Evolutionary conservation across 2,113 vertebrate species (phyloP).

Genomic region (Etia nguti): DNA sequence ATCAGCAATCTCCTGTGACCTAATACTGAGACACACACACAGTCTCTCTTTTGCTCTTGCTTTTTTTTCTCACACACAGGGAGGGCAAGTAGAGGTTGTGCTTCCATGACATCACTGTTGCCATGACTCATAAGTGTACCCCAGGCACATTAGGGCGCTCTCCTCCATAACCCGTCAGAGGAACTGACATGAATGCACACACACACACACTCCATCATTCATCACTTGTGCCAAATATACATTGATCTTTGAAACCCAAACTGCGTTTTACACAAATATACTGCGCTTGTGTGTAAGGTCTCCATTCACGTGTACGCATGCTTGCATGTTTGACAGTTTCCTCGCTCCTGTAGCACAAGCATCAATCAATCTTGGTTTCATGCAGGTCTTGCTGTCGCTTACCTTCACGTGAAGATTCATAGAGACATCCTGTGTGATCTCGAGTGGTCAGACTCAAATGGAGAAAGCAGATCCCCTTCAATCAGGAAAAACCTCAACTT

Average conservation of each 20-base stretch:
- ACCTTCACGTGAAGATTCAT: not conserved
- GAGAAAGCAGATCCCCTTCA: constrained; percentile 50
- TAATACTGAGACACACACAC: not conserved
- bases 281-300: not conserved
- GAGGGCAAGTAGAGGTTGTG: constrained; percentile 65
- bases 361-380: not conserved
- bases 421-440: constrained; percentile 41
- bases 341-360: not conserved
- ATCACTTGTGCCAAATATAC: not conserved
- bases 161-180: constrained; percentile 22
- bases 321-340: not conserved
- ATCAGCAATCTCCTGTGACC: constrained; percentile 37
- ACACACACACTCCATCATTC: not conserved
- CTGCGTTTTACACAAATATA: not conserved
- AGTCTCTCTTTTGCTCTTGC: not conserved
- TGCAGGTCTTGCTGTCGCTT: not conserved
- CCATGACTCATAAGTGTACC: constrained; percentile 64
- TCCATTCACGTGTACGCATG: not conserved
- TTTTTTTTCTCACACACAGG: not conserved
- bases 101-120: constrained; percentile 74
- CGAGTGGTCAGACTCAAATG: constrained; percentile 36
- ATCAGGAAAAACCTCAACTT: constrained; percentile 35
- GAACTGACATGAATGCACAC: not conserved
- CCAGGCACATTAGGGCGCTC: constrained; percentile 46
- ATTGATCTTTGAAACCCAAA: not conserved